Evolutionary conservation across 2,888 invertebrate species (phyloP).

Genomic region (Dascillus cervinus): DNA sequence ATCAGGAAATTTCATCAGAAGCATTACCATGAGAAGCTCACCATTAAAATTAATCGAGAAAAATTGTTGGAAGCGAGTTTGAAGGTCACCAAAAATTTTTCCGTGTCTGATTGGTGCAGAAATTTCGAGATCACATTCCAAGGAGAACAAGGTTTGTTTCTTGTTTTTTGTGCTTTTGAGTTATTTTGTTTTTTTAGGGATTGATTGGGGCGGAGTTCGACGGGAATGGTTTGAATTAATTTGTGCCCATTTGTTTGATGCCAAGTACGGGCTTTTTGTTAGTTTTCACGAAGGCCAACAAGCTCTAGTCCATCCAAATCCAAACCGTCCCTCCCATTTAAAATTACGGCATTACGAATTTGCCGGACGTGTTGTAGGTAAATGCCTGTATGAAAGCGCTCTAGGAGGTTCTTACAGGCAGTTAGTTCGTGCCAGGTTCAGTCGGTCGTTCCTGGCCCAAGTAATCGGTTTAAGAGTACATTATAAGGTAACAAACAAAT

Average conservation of each 20-base stretch:
- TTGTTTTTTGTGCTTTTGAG: constrained; percentile 5
- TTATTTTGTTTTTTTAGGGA: constrained; percentile 49
- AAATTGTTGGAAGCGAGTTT: constrained; percentile 76
- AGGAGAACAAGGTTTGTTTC: constrained; percentile 76
- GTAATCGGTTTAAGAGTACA: constrained; percentile 88
- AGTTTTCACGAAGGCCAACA: constrained; percentile 81
- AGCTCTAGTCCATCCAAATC: constrained; percentile 86
- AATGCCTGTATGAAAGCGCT: constrained; percentile 90
- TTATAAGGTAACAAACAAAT: constrained; percentile 61
- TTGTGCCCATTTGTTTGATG: constrained; percentile 81
- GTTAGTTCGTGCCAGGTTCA: constrained; percentile 82
- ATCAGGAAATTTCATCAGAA: constrained; percentile 78
- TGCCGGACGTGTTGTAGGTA: constrained; percentile 89
- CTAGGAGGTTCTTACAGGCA: constrained; percentile 84
- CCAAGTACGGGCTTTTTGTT: constrained; percentile 72
- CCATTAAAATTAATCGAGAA: constrained; percentile 73
- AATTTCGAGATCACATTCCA: constrained; percentile 89
- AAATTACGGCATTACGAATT: constrained; percentile 88
- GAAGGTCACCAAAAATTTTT: constrained; percentile 79
- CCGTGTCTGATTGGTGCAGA: constrained; percentile 88
- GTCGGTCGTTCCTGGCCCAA: constrained; percentile 88
- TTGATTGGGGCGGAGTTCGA: constrained; percentile 90
- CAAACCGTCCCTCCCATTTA: constrained; percentile 63
- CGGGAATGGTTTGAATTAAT: constrained; percentile 93
- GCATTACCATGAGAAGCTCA: constrained; percentile 77